A percentile compares a stretch with the other conserved stretches of the same genome.
phyloP scores from a whole-genome alignment of 2,888 invertebrate genomes.

The Scaptomyza polygonia region DNA sequence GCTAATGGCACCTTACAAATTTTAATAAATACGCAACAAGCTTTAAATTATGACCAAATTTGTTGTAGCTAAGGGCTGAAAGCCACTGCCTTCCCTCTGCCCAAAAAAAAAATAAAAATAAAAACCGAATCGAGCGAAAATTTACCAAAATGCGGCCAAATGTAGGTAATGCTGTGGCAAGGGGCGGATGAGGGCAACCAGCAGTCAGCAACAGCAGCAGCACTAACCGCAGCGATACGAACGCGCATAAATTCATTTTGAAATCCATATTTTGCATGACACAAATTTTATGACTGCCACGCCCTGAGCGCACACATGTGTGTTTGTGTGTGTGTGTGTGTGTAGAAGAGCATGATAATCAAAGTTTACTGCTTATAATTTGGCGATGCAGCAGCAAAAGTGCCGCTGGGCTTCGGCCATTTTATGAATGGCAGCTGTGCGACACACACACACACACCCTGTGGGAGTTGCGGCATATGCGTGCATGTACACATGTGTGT shows the following conservation, averaged over 20 bases:
- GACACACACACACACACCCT: slow-evolving; percentile 1
- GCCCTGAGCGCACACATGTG: slow-evolving; percentile 13
- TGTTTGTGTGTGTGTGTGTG: slow-evolving; percentile 7
- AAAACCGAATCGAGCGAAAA: slow-evolving; percentile 35
- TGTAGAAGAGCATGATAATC: slow-evolving; percentile 47
- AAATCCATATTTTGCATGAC: slow-evolving; percentile 68
- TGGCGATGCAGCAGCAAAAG: slow-evolving; percentile 53
- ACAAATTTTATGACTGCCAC: slow-evolving; percentile 57
- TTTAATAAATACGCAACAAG: slow-evolving; percentile 46
- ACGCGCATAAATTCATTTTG: slow-evolving; percentile 64
- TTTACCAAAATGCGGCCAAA: slow-evolving; percentile 44
- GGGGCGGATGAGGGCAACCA: not conserved
- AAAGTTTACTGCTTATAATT: slow-evolving; percentile 67
- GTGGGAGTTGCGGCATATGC: not conserved
- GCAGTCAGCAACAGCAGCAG: slow-evolving; percentile 11
- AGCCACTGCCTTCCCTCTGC: not conserved
- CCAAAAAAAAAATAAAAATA: not conserved
- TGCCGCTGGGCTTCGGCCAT: slow-evolving; percentile 39
- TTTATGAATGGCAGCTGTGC: slow-evolving; percentile 43
- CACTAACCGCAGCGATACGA: slow-evolving; percentile 50
- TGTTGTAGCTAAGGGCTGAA: slow-evolving; percentile 16
- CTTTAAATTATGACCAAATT: slow-evolving; percentile 45
- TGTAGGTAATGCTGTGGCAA: too few relatives aligned
- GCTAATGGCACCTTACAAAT: slow-evolving; percentile 30
- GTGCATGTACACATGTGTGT: not conserved